These are phyloP conservation scores for Siderastrea siderea DNA, from an alignment of 92 coral and sea anemone genomes.

Conservation along the genomic window DNA sequence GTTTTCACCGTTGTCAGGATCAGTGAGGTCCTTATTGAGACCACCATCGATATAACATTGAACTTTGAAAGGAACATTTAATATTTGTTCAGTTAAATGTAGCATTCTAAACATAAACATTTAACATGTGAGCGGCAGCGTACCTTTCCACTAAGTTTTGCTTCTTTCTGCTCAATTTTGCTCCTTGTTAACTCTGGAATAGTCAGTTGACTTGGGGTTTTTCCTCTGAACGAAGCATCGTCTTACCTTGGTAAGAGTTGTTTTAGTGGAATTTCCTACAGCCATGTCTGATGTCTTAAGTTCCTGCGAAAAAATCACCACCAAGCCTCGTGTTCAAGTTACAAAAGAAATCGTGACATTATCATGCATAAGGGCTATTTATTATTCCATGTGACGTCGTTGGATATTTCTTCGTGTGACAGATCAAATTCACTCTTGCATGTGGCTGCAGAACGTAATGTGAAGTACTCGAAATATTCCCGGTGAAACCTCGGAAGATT, in stretches of 20 bases:
- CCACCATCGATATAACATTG: constrained; percentile 29
- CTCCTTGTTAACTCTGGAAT: constrained; percentile 48
- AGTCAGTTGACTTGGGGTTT: constrained; percentile 17
- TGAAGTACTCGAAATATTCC: too few relatives aligned
- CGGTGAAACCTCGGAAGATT: too few relatives aligned
- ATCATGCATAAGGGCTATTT: constrained; percentile 45
- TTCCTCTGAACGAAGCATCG: constrained; percentile 46
- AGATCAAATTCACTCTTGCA: too few relatives aligned
- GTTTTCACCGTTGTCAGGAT: constrained; percentile 31
- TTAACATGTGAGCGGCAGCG: neutral
- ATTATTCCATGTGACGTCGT: too few relatives aligned
- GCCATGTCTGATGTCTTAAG: constrained; percentile 26
- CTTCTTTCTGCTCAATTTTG: constrained; percentile 54
- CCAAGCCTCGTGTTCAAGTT: constrained; percentile 56
- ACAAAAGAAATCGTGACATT: constrained; percentile 23
- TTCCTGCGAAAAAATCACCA: constrained; percentile 44
- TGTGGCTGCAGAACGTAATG: too few relatives aligned
- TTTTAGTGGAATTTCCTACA: constrained; percentile 18
- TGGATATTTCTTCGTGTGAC: too few relatives aligned
- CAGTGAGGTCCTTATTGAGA: constrained; percentile 28
- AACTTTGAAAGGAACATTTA: constrained; percentile 16
- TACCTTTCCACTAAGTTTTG: constrained; percentile 35
- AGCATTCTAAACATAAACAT: neutral
- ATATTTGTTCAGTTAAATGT: neutral
- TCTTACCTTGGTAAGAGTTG: constrained; percentile 35